Conservation (phyloP, 2,113 vertebrate genomes). For the Pionites leucogaster region DNA sequence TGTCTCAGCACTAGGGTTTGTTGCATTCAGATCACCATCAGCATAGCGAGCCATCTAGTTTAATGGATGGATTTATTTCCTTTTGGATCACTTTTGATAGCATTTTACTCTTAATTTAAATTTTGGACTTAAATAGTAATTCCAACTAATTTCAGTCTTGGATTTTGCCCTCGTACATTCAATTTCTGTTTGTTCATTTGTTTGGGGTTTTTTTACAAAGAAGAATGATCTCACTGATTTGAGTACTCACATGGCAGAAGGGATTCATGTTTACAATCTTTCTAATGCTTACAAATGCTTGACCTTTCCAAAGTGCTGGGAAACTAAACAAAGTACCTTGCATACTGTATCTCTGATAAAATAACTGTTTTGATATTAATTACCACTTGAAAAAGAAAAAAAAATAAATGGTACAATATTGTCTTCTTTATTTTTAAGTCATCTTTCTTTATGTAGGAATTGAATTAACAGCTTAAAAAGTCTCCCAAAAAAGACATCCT, state of each 20-base stretch:
- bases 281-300: neutral
- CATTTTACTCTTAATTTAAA: neutral
- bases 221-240: neutral
- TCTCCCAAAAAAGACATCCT: neutral
- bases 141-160: conserved; percentile 41
- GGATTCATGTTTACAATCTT: neutral
- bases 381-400: neutral
- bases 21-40: neutral
- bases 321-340: neutral
- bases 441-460: neutral
- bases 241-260: neutral
- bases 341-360: neutral
- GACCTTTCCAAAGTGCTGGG: neutral
- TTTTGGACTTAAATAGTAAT: neutral
- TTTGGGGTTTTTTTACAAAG: neutral
- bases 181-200: neutral
- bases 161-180: neutral
- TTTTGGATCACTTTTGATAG: neutral
- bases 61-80: neutral
- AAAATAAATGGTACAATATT: neutral
- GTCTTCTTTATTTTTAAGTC: neutral
- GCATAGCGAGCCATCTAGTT: neutral
- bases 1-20: neutral
- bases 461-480: neutral
- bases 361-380: neutral